Evolutionary conservation across 2,113 vertebrate genomes (phyloP), one percentile per base, ranked within the genome.

Genomic region (Ornithorhynchus anatinus): DNA sequence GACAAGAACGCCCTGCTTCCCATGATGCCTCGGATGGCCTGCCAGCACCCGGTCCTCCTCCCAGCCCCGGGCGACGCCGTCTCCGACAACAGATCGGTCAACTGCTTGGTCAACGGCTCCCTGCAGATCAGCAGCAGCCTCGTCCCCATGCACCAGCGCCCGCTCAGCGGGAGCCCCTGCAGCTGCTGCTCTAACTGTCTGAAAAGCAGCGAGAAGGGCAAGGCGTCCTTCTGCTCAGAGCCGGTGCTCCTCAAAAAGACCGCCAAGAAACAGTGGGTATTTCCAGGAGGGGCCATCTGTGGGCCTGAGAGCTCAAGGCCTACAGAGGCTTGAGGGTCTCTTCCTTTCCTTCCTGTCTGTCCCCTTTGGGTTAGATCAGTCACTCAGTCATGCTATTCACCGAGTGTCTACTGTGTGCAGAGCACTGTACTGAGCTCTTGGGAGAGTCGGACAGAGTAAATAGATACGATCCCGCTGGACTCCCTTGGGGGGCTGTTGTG

Each of bases 241-340:
- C 72, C 89, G 0, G 79, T 39, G 2, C 91, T 92, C 15, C 57
- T 89, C 9, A 92, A 84, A 72, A 94, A 87, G 20, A 11, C 82
- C 39, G 66, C 87, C 40, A 93, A 72, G 48, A 79, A 90, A 47
- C 92, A 92, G 94, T 94, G 90, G 7, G 94, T 94, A 84, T 12
- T 79, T 11, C 5, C 39, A 14, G 42, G 23, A 42, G 10, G 7
- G 10, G 15, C 7, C 33, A 6, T n/a, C n/a, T n/a, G n/a, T n/a
- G n/a, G n/a, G n/a, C n/a, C n/a, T n/a, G n/a, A n/a, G n/a, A n/a
- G n/a, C n/a, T n/a, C 45, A 32, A 56, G 42, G 59, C 40, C 27
- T n/a, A n/a, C 52, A 14, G 48, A n/a, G 29, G 8, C 5, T 11
- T 1, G 4, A 17, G 22, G 20, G 27, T 14, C 35, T n/a, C 35